These are phyloP conservation scores for Heterotis niloticus DNA, from an alignment of 2,113 vertebrate genomes.

Conservation along the genomic window DNA sequence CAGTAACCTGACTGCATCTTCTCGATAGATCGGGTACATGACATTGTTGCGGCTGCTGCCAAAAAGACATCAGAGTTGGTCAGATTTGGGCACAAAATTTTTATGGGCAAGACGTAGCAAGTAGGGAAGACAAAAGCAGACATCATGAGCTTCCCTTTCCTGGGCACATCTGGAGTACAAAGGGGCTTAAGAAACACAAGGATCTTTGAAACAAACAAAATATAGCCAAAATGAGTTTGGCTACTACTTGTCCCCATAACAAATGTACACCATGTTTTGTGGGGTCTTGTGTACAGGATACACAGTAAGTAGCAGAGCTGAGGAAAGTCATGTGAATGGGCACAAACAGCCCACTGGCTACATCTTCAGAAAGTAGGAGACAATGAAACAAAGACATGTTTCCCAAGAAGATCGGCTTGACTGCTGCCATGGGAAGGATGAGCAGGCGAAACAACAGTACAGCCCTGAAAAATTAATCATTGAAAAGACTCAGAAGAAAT, in stretches of 20 bases:
- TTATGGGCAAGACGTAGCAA: not conserved
- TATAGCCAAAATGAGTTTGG: not conserved
- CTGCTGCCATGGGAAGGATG: no score
- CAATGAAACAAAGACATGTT: no score
- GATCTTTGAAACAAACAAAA: not conserved
- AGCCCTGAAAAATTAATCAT: not conserved
- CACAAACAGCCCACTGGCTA: no score
- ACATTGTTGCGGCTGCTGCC: constrained; percentile 60
- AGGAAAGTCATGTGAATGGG: no score
- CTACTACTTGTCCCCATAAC: not conserved
- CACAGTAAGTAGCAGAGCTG: no score
- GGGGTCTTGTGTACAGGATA: no score
- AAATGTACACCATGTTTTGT: not conserved
- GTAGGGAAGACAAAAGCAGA: no score
- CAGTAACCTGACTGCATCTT: constrained; percentile 80
- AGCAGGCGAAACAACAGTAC: no score
- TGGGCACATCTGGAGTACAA: not conserved
- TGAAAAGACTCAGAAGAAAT: not conserved
- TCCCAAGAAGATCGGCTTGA: no score
- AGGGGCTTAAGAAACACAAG: no score
- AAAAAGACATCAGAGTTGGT: constrained; percentile 48
- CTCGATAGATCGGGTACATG: constrained; percentile 75
- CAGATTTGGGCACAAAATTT: constrained; percentile 43
- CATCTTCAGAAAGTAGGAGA: no score
- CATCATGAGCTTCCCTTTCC: not conserved